These are phyloP conservation scores for Cepaea hortensis DNA, from an alignment of 2,888 invertebrate species.

Conservation along the genomic window DNA sequence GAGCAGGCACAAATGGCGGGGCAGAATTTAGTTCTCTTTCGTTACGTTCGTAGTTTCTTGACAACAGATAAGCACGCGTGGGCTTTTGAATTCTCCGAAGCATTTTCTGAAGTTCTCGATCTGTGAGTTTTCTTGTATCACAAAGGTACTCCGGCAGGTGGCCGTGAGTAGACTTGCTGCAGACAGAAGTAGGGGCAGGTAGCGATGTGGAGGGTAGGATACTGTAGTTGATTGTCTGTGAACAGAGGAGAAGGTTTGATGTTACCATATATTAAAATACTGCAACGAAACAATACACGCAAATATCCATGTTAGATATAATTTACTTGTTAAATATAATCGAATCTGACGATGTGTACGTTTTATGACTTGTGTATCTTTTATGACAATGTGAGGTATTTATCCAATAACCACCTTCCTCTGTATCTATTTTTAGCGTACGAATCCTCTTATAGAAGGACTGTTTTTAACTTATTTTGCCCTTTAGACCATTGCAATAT, in stretches of 20 bases:
- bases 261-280: not conserved
- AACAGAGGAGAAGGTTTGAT: not conserved
- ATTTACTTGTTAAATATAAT: too few relatives aligned
- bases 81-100: conserved; percentile 51
- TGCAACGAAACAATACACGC: not conserved
- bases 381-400: too few relatives aligned
- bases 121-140: conserved; percentile 37
- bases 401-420: too few relatives aligned
- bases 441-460: too few relatives aligned
- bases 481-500: too few relatives aligned
- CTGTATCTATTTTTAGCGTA: too few relatives aligned
- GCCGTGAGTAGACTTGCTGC: not conserved
- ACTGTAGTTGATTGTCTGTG: conserved; percentile 28
- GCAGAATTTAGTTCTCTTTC: not conserved
- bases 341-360: too few relatives aligned
- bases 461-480: too few relatives aligned
- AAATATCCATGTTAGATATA: too few relatives aligned
- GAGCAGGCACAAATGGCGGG: not conserved
- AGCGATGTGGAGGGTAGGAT: not conserved
- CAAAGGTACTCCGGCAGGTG: not conserved
- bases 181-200: conserved; percentile 6
- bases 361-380: too few relatives aligned
- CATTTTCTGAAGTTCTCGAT: conserved; percentile 50
- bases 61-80: conserved; percentile 34
- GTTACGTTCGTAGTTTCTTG: conserved; percentile 1